These are phyloP conservation scores for Sebastes glaucus DNA, from an alignment of 2,797 vertebrate species.

Conservation along the genomic window DNA sequence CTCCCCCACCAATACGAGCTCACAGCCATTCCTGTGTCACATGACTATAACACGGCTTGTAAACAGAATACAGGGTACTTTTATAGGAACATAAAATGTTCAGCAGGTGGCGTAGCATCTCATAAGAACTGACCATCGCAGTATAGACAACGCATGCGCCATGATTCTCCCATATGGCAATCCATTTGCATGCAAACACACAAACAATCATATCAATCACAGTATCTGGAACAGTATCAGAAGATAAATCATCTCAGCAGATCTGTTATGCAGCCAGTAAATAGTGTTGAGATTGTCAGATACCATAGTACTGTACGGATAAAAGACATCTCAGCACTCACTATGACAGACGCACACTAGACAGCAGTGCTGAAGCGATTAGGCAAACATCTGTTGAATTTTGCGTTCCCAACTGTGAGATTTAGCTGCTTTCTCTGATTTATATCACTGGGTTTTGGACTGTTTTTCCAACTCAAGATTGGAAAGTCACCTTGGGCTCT, in stretches of 20 bases:
- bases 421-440: neutral
- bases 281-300: neutral
- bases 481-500: neutral
- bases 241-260: neutral
- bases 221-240: neutral
- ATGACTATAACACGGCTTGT: conserved; percentile 22
- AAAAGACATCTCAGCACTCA: neutral
- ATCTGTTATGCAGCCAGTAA: neutral
- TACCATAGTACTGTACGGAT: neutral
- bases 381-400: neutral
- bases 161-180: neutral
- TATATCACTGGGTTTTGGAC: neutral
- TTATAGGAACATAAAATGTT: conserved; percentile 32
- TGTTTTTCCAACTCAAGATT: neutral
- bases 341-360: neutral
- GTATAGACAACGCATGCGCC: neutral
- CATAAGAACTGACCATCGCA: neutral
- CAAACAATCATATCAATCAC: neutral
- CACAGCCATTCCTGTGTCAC: conserved; percentile 7
- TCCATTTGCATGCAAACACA: neutral
- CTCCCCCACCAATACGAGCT: neutral
- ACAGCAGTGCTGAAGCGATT: neutral
- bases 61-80: conserved; percentile 16
- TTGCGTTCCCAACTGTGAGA: neutral
- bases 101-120: neutral